Conservation (phyloP, 2,797 vertebrate species). For the Myripristis jacobus region DNA sequence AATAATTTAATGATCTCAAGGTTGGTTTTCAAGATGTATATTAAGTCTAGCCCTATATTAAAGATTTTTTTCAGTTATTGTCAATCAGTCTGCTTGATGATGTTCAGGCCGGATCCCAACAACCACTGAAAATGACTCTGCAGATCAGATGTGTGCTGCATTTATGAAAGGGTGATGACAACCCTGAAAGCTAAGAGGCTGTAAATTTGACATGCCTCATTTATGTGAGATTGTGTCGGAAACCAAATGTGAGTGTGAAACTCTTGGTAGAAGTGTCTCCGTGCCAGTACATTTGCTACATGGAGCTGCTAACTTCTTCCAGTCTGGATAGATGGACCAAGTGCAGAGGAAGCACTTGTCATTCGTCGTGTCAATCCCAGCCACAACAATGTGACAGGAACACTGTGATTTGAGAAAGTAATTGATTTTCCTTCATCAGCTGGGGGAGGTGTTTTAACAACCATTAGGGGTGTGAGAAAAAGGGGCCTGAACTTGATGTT, state of each 20-base stretch:
- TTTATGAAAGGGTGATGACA: constrained; percentile 49
- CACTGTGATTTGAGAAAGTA: constrained; percentile 75
- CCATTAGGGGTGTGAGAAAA: constrained; percentile 41
- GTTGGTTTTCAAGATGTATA: not conserved
- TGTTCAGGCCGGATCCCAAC: not conserved
- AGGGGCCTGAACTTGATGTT: not conserved
- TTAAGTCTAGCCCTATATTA: not conserved
- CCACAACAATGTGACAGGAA: constrained; percentile 79
- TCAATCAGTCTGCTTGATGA: not conserved
- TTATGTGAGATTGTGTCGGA: constrained; percentile 61
- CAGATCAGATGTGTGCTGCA: constrained; percentile 22
- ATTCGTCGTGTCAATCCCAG: constrained; percentile 54
- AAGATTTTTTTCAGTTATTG: constrained; percentile 8
- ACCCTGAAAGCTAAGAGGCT: constrained; percentile 16
- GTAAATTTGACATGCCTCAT: constrained; percentile 32
- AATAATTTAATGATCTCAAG: not conserved
- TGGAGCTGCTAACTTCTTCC: constrained; percentile 65
- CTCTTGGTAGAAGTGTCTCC: constrained; percentile 64
- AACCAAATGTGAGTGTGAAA: constrained; percentile 67
- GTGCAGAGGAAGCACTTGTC: constrained; percentile 65
- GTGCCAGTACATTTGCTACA: constrained; percentile 44
- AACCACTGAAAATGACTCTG: not conserved
- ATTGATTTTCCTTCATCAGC: constrained; percentile 82
- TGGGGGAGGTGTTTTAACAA: constrained; percentile 63
- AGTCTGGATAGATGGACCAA: constrained; percentile 51